A percentile compares a stretch with the other conserved stretches of the same genome.
Evolutionary conservation across 2,888 invertebrate species (phyloP).

Genomic region (Acleris cristana): DNA sequence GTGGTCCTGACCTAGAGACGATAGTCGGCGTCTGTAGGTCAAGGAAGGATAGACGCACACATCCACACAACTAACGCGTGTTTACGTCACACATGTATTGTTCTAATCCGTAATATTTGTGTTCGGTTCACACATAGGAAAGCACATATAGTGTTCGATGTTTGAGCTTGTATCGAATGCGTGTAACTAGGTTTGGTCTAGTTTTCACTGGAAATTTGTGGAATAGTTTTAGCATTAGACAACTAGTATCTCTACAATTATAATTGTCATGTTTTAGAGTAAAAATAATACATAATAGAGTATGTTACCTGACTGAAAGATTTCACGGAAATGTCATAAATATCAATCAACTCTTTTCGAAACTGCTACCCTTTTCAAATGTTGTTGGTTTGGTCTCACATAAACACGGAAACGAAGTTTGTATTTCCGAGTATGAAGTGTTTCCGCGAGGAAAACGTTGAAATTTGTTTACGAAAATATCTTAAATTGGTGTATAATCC

Average conservation of each 20-base stretch:
- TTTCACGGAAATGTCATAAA: too few species aligned
- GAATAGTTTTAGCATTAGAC: too few species aligned
- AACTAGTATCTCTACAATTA: too few species aligned
- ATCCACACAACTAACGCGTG: slow-evolving; percentile 17
- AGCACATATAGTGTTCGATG: slow-evolving; percentile 28
- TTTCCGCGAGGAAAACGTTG: not conserved
- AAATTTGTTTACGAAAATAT: slow-evolving; percentile 1
- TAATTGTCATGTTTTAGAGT: too few species aligned
- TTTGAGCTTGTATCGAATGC: slow-evolving; percentile 14
- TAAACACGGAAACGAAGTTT: not conserved
- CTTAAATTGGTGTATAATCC: not conserved
- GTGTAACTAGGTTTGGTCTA: slow-evolving; percentile 14
- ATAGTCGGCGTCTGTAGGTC: slow-evolving; percentile 79
- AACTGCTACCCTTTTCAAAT: slow-evolving; percentile 1
- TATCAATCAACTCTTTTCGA: too few species aligned
- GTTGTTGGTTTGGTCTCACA: not conserved
- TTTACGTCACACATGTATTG: slow-evolving; percentile 25
- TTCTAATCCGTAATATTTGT: slow-evolving; percentile 31
- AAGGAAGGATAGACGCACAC: slow-evolving; percentile 77
- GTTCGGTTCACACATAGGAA: slow-evolving; percentile 56
- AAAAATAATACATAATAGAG: too few species aligned
- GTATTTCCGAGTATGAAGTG: not conserved
- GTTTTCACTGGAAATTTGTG: not conserved
- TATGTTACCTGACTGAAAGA: too few species aligned
- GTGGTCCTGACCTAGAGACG: slow-evolving; percentile 80